Percentiles rank a stretch among this genome's conserved stretches.
Evolutionary conservation across 1,140 invertebrate species (phyloP).

Genomic region (Metopolophium dirhodum): DNA sequence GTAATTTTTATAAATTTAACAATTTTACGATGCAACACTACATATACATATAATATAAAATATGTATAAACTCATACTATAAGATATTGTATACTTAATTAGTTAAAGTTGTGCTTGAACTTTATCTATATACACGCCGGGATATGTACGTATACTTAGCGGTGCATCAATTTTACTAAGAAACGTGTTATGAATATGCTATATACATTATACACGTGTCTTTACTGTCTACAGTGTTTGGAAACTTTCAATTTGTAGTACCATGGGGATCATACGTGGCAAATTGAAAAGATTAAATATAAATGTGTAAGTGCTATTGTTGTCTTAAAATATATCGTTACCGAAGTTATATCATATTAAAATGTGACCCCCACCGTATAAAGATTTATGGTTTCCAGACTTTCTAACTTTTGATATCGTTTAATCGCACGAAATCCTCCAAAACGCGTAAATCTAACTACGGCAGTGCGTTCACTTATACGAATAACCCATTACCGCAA

Average conservation of each 20-base stretch:
- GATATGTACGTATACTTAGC: neutral
- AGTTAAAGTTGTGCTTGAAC: neutral
- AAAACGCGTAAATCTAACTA: neutral
- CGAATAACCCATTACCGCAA: neutral
- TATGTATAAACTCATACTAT: neutral
- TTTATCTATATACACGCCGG: neutral
- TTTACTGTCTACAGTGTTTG: neutral
- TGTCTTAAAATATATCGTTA: neutral
- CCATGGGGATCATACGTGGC: neutral
- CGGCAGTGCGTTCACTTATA: neutral
- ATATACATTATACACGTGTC: neutral
- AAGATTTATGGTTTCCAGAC: neutral
- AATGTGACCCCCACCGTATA: neutral
- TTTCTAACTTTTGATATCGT: neutral
- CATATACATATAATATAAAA: no score
- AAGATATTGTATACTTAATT: neutral
- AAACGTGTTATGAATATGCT: neutral
- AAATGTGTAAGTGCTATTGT: neutral
- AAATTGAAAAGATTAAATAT: slow-evolving; percentile 4
- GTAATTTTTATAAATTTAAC: no score
- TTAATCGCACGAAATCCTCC: neutral
- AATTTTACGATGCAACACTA: no score
- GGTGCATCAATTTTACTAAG: neutral
- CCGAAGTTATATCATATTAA: neutral
- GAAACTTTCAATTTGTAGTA: neutral